Conservation (phyloP, 2,113 vertebrate genomes). For the Ursus arctos region DNA sequence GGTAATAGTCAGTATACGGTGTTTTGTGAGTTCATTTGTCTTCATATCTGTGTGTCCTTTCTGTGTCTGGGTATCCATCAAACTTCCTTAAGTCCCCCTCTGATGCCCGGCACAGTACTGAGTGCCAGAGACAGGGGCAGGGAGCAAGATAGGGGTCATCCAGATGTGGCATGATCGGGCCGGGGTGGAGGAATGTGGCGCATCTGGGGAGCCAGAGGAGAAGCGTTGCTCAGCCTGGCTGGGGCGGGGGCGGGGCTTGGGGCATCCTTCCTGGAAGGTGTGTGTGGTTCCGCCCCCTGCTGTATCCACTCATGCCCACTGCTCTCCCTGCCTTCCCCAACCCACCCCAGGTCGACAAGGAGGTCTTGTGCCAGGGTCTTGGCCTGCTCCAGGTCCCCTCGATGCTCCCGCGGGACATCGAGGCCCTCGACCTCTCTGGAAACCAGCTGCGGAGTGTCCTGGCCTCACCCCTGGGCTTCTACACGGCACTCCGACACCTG, state of each 20-base stretch:
- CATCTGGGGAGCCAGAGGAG: background rate
- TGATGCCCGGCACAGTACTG: background rate
- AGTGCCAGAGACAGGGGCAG: background rate
- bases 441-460: conserved; percentile 93
- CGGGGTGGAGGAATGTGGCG: background rate
- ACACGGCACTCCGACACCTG: conserved; percentile 88
- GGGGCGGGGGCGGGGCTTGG: background rate
- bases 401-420: conserved; percentile 86
- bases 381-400: conserved; percentile 89
- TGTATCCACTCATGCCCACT: background rate
- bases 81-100: background rate
- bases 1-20: background rate
- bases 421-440: conserved; percentile 92
- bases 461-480: conserved; percentile 86
- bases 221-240: background rate
- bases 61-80: background rate
- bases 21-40: background rate
- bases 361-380: conserved; percentile 90
- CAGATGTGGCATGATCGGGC: background rate
- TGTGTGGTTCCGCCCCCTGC: background rate
- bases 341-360: conserved; percentile 88
- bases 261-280: background rate
- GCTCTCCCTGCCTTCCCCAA: conserved; percentile 38
- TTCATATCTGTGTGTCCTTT: background rate
- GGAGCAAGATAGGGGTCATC: background rate